Conservation (phyloP, 2,113 vertebrate genomes). For the Etheostoma spectabile region DNA sequence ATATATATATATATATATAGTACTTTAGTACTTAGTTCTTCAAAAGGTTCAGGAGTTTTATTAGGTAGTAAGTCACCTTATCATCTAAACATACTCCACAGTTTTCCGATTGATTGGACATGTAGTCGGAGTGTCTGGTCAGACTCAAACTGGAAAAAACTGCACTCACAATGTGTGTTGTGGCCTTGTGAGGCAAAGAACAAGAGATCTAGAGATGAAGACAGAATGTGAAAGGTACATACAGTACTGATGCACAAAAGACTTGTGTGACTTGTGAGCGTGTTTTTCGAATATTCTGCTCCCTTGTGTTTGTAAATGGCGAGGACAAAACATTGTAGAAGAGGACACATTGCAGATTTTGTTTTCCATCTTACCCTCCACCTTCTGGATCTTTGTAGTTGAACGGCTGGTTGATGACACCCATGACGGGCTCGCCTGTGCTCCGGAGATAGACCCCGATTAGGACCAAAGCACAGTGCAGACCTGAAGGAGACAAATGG, state of each 20-base stretch:
- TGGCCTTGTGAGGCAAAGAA: background rate
- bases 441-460: slow-evolving; percentile 85
- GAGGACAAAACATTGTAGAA: background rate
- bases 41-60: background rate
- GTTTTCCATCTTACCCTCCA: slow-evolving; percentile 66
- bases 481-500: slow-evolving; percentile 80
- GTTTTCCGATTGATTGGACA: background rate
- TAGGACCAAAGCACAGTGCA: slow-evolving; percentile 86
- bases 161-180: background rate
- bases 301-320: background rate
- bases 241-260: background rate
- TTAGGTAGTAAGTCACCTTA: background rate
- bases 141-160: background rate
- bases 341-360: background rate
- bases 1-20: too few species aligned
- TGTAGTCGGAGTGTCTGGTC: background rate
- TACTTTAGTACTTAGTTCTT: too few species aligned
- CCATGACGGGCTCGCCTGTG: slow-evolving; percentile 85
- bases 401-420: slow-evolving; percentile 89
- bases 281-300: too few species aligned
- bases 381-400: slow-evolving; percentile 72
- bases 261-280: background rate
- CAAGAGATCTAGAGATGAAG: background rate
- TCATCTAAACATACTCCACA: slow-evolving; percentile 13
- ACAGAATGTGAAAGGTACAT: background rate